These are phyloP conservation scores for Seriola rivoliana DNA, from an alignment of 2,113 vertebrate genomes.

Conservation along the genomic window DNA sequence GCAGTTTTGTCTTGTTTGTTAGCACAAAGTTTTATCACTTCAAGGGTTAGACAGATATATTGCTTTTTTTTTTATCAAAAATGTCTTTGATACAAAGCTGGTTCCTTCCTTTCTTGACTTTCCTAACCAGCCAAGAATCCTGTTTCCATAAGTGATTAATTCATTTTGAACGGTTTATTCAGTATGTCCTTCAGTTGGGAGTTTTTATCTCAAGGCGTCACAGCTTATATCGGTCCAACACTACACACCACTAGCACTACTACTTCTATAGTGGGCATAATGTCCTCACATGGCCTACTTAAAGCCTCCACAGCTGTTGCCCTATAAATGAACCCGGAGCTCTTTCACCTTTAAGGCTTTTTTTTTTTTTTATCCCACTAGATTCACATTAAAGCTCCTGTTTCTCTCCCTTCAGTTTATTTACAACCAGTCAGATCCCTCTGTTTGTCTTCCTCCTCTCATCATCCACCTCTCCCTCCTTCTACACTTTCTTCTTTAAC, in stretches of 20 bases:
- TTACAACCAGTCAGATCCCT: slow-evolving; percentile 21
- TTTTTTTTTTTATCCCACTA: slow-evolving; percentile 2
- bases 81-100: neutral
- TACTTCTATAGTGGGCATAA: slow-evolving; percentile 7
- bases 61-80: neutral
- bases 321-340: slow-evolving; percentile 39
- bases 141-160: neutral
- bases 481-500: neutral
- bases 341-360: slow-evolving; percentile 23
- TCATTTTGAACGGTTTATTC: neutral
- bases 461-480: neutral
- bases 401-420: slow-evolving; percentile 28
- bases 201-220: neutral
- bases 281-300: slow-evolving; percentile 27
- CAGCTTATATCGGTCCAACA: slow-evolving; percentile 23
- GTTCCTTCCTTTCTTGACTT: neutral
- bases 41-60: slow-evolving; percentile 24
- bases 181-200: neutral
- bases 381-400: slow-evolving; percentile 34
- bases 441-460: slow-evolving; percentile 17
- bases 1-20: slow-evolving; percentile 2
- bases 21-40: neutral
- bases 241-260: neutral
- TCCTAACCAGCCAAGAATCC: neutral
- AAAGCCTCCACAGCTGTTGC: slow-evolving; percentile 54